phyloP scores from a whole-genome alignment of 1,140 invertebrate species.

The Drosophila fuyamai region DNA sequence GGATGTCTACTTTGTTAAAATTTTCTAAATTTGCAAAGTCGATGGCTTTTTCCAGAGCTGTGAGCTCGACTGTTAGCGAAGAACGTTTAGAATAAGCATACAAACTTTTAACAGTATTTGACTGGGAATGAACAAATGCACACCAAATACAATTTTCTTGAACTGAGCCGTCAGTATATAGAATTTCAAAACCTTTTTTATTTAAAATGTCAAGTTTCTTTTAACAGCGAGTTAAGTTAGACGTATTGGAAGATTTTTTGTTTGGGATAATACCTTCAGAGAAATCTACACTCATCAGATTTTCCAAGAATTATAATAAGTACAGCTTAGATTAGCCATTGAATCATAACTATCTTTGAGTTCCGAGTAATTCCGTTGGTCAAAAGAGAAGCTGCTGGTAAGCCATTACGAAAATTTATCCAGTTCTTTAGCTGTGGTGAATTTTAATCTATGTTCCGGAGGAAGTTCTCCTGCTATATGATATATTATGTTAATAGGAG shows the following conservation, averaged over 20 bases:
- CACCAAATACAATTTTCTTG: too few species aligned
- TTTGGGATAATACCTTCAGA: background rate
- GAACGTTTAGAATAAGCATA: background rate
- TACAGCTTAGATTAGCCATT: too few species aligned
- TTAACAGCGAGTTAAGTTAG: background rate
- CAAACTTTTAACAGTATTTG: background rate
- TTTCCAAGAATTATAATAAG: background rate
- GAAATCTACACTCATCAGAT: background rate
- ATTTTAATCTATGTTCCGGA: too few species aligned
- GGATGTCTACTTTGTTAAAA: background rate
- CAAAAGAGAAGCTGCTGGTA: too few species aligned
- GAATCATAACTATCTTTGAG: constrained; percentile 1
- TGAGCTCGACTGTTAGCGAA: background rate
- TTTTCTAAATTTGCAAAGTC: background rate
- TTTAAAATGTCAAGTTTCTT: background rate
- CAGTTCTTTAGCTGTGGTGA: too few species aligned
- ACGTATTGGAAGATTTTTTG: too few species aligned
- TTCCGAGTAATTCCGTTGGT: background rate
- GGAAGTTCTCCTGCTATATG: background rate
- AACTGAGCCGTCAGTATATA: too few species aligned
- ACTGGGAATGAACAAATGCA: background rate
- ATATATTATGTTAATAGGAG: too few species aligned
- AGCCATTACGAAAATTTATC: too few species aligned
- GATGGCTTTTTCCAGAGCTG: background rate
- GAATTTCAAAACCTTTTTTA: background rate